A percentile compares a stretch with the other conserved stretches of the same genome.
Conservation (phyloP, 2,113 vertebrate species). For the Hyla sarda region DNA sequence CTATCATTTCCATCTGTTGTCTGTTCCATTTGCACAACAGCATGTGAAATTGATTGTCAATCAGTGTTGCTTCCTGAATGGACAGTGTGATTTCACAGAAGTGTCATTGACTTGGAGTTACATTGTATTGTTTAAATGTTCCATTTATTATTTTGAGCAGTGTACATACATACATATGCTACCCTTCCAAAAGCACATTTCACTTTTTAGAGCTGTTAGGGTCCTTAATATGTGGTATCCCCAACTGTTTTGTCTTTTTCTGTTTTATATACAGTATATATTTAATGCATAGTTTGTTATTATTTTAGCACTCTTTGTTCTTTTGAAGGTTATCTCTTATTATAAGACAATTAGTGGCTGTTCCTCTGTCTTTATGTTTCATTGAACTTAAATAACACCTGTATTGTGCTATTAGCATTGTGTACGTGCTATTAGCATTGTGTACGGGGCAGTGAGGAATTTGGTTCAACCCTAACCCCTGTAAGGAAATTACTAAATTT, state of each 20-base stretch:
- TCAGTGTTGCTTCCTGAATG: too few relatives aligned
- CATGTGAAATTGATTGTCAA: too few relatives aligned
- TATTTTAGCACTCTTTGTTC: neutral
- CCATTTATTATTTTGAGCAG: too few relatives aligned
- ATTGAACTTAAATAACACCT: neutral
- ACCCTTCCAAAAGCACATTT: neutral
- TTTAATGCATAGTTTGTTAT: neutral
- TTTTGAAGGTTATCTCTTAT: too few relatives aligned
- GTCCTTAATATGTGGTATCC: neutral
- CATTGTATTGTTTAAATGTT: too few relatives aligned
- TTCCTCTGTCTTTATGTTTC: neutral
- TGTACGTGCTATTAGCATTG: neutral
- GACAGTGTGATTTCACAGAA: too few relatives aligned
- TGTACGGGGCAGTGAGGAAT: neutral
- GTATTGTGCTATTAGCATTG: neutral
- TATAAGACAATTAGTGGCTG: neutral
- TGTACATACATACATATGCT: too few relatives aligned
- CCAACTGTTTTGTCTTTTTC: neutral
- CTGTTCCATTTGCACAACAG: too few relatives aligned
- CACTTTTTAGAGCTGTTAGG: neutral
- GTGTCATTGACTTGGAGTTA: too few relatives aligned
- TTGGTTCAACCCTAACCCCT: neutral
- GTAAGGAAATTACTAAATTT: neutral
- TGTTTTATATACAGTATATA: neutral
- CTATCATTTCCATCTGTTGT: too few relatives aligned